Evolutionary conservation across 2,797 vertebrate genomes (phyloP).

Genomic region (Anabas testudineus): DNA sequence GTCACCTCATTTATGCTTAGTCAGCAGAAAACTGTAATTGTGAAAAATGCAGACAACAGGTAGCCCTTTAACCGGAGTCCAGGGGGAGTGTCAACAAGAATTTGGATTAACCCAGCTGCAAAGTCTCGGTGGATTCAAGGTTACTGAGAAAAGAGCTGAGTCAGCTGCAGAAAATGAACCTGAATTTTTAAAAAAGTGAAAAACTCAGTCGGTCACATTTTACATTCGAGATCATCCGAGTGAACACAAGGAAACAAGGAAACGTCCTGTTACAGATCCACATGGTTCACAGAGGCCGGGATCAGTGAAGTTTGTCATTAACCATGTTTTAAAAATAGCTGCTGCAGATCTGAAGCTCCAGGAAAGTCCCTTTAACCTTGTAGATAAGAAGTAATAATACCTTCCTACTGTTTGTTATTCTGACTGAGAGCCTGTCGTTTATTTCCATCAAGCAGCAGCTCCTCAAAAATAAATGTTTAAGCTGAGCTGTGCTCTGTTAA

Average conservation of each 20-base stretch:
- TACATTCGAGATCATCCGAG: too few relatives aligned
- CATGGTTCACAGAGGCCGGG: too few relatives aligned
- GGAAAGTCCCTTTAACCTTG: too few relatives aligned
- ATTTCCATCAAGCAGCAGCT: background rate
- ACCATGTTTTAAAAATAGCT: background rate
- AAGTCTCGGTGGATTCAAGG: slow-evolving; percentile 39
- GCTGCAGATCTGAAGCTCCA: too few relatives aligned
- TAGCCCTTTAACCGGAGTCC: slow-evolving; percentile 58
- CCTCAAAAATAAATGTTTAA: background rate
- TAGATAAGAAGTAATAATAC: too few relatives aligned
- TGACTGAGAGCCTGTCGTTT: background rate
- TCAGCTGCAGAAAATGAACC: too few relatives aligned
- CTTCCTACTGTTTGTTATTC: background rate
- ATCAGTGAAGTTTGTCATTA: too few relatives aligned
- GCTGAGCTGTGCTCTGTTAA: too few relatives aligned
- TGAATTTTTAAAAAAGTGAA: too few relatives aligned
- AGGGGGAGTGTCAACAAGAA: slow-evolving; percentile 25
- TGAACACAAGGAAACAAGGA: too few relatives aligned
- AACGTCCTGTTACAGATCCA: too few relatives aligned
- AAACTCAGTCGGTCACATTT: too few relatives aligned
- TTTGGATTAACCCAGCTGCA: slow-evolving; percentile 32
- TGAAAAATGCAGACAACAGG: slow-evolving; percentile 70
- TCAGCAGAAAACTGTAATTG: slow-evolving; percentile 72
- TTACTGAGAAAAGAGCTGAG: background rate
- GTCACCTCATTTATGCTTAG: slow-evolving; percentile 78